phyloP scores from a whole-genome alignment of 2,888 invertebrate species.

The Drosophila vallismaia region DNA sequence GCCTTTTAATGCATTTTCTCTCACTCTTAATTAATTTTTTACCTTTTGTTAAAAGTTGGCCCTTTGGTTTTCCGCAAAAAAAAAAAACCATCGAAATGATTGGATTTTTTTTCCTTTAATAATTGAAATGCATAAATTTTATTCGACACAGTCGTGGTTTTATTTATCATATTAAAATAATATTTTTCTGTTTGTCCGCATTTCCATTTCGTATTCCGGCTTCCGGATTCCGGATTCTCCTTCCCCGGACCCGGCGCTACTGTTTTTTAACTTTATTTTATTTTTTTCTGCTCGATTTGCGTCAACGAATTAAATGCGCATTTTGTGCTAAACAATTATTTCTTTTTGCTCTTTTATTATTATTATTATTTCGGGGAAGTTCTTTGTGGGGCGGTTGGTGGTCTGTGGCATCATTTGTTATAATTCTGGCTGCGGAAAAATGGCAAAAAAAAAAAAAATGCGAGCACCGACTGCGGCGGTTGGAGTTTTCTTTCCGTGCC shows the following conservation, averaged over 20 bases:
- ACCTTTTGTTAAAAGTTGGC: conserved; percentile 37
- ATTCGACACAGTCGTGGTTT: conserved; percentile 48
- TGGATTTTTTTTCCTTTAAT: conserved; percentile 45
- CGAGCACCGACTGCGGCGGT: conserved; percentile 5
- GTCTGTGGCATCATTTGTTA: conserved; percentile 60
- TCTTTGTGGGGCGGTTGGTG: conserved; percentile 17
- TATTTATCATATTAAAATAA: conserved; percentile 77
- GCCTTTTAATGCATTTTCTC: conserved; percentile 32
- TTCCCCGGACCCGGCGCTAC: conserved; percentile 13
- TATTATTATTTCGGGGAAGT: conserved; percentile 39
- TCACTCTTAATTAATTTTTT: conserved; percentile 45
- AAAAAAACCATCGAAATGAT: conserved; percentile 13
- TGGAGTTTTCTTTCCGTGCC: conserved; percentile 46
- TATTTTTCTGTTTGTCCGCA: conserved; percentile 67
- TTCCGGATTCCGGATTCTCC: too few species aligned
- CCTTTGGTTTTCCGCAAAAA: not conserved
- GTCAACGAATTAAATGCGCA: conserved; percentile 73
- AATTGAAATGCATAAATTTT: conserved; percentile 78
- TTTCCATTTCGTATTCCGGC: conserved; percentile 71
- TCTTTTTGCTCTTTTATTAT: conserved; percentile 26
- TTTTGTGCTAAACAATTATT: conserved; percentile 74
- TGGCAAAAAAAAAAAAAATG: conserved; percentile 33
- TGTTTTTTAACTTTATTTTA: conserved; percentile 40
- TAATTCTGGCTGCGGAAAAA: conserved; percentile 57
- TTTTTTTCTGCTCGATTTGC: conserved; percentile 62